Base-by-base conservation (phyloP, 2,797 vertebrate genomes). In the Babyrousa celebensis region DNA sequence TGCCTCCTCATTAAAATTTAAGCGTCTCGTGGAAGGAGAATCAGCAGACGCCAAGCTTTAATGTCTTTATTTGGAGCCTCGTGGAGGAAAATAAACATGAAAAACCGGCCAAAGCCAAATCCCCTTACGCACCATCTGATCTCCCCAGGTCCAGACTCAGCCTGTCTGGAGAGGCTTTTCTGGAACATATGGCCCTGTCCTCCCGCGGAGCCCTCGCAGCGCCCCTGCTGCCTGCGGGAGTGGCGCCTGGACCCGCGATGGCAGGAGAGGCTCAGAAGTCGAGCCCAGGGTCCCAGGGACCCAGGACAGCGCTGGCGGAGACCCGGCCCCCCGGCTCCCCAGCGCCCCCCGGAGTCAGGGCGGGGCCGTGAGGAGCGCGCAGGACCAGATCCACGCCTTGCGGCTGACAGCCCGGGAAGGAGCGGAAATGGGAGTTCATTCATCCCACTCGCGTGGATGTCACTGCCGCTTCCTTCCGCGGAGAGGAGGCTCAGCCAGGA, bases 1-100 rank as follows among this genome's bases (percentile, higher is more conserved):
- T 91, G 25, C 71, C 43, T 74, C 25, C 74, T 87, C 67, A 56
- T 48, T 54, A 23, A 68, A 67, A 23, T 52, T 11, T 16, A 21
- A 72, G 77, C 36, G 20, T 71, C 54, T 20, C 1, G 14, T 60
- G 52, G 58, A 40, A 86, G 62, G 11, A 65, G 36, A 23, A 18
- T 36, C 7, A 68, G 1, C 40, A 36, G 58, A 71, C 9, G 58
- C 14, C 54, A 80, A 83, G 32, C 23, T 85, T 77, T 65, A 86
- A 67, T 48, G 40, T 40, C 36, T 95, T 94, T 75, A 32, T 70
- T 5, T 62, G 67, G 84, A 90, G 85, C 12, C 32, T 87, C 79
- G 3, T 0, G 1, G 60, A 75, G 48, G 60, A 74, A 91, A 58
- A 32, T 1, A 48, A 72, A 36, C 14, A 74, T 0, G 6, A 48